Evolutionary conservation across 1,140 invertebrate species (phyloP), one percentile per base, ranked within the genome.

Genomic region (Globodera rostochiensis): DNA sequence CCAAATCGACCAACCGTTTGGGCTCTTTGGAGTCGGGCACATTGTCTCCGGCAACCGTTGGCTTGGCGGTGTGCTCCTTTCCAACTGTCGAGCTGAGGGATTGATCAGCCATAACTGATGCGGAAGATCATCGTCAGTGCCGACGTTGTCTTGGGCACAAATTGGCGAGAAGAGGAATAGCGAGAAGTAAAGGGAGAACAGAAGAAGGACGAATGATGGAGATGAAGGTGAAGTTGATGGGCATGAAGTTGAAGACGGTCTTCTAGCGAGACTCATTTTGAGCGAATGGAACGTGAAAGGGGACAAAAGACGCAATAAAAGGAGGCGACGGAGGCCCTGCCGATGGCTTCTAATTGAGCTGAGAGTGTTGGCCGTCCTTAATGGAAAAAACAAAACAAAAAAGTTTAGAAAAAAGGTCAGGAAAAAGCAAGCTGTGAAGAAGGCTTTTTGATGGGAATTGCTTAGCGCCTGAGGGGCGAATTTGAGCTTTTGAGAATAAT

Each of bases 41-140:
- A 60, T 87, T n/a, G 82, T 73, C 60, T 85, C 84, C 5, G 84
- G 82, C 25, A 85, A 13, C n/a, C 84, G 74, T n/a, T 78, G 77
- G 4, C 46, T 64, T 3, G 70, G 50, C 47, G 77, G 77, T 1
- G 64, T 64, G 25, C 25, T 78, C 46, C 7, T 71, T 69, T 78
- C 77, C 21, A 78, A 69, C 21, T 69, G 70, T 15, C 77, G 45
- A 46, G 77, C 25, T 49, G 70, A 53, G 25, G 77, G 77, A 15
- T 78, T 25, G 69, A 71, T 25, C 69, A 71, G 69, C 69, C 69
- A 71, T 7, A 71, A 21, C 15, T 71, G 69, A 6, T 71, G 69
- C 11, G 25, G 69, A 1, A 36, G 25, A 45, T 36, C 69, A 71
- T 47, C 69, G 36, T 21, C 69, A 71, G 21, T 19, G 19, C 25